These are phyloP conservation scores for Rhinoraja longicauda DNA, from an alignment of 2,797 vertebrate species.

Conservation along the genomic window DNA sequence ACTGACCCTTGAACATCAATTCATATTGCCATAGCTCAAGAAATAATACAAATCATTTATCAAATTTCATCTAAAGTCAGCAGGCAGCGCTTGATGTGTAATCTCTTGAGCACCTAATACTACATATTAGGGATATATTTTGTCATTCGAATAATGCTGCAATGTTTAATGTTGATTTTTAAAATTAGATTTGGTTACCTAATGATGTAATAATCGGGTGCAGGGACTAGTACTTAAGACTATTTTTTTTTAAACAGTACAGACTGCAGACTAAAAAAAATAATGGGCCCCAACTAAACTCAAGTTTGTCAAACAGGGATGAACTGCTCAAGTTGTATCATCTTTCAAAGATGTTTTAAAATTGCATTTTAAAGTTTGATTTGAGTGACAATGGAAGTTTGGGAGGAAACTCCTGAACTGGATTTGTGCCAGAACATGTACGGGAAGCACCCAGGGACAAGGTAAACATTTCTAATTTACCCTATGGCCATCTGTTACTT, in stretches of 20 bases:
- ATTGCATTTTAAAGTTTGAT: not conserved
- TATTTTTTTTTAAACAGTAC: not conserved
- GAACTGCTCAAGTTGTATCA: not conserved
- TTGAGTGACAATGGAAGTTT: not conserved
- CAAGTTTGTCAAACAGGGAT: not conserved
- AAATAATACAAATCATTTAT: not conserved
- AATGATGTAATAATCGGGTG: constrained; percentile 9
- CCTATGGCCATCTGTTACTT: not conserved
- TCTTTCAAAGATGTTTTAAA: not conserved
- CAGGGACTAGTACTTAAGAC: not conserved
- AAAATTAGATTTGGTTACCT: not conserved
- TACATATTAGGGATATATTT: not conserved
- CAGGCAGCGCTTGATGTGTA: not conserved
- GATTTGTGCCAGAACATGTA: not conserved
- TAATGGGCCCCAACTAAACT: not conserved
- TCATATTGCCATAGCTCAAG: not conserved
- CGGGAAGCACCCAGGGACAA: not conserved
- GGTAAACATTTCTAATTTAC: constrained; percentile 5
- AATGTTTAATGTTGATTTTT: not conserved
- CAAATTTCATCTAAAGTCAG: not conserved
- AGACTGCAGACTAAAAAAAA: not conserved
- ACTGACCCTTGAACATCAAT: not conserved
- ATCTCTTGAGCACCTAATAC: not conserved
- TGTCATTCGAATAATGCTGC: not conserved
- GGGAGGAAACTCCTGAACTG: not conserved